Percentiles rank a stretch among this genome's conserved stretches.
Evolutionary conservation across 1,140 invertebrate genomes (phyloP).

Genomic region (Eriosoma lanigerum): DNA sequence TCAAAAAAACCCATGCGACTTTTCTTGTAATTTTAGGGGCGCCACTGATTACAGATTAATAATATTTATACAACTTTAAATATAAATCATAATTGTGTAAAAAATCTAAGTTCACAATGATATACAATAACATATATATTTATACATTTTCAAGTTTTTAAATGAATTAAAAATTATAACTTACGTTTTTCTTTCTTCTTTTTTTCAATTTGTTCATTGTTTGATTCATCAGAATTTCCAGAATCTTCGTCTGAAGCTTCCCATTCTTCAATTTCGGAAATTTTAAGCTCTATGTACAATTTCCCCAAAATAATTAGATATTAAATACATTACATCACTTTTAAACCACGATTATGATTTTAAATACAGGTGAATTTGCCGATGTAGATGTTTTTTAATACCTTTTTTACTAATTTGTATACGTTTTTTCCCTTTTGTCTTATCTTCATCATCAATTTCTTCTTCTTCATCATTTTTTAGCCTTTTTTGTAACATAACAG

Average conservation of each 20-base stretch:
- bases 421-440: slow-evolving; percentile 65
- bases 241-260: slow-evolving; percentile 65
- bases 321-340: too few species aligned
- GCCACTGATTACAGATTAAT: too few species aligned
- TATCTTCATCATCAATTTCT: slow-evolving; percentile 73
- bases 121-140: too few species aligned
- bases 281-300: slow-evolving; percentile 69
- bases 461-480: slow-evolving; percentile 79
- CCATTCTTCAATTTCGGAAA: slow-evolving; percentile 94
- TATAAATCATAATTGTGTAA: too few species aligned
- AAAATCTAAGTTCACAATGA: too few species aligned
- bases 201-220: slow-evolving; percentile 67
- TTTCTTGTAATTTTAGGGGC: too few species aligned
- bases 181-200: slow-evolving; percentile 72
- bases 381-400: background rate
- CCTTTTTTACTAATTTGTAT: background rate
- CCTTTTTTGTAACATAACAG: slow-evolving; percentile 87
- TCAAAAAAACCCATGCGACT: too few species aligned
- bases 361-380: too few species aligned
- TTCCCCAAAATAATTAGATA: background rate
- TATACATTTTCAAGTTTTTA: too few species aligned
- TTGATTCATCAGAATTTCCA: slow-evolving; percentile 62
- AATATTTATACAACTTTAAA: too few species aligned
- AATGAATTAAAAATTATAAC: too few species aligned
- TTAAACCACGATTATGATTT: too few species aligned